Evolutionary conservation across 2,888 invertebrate species (phyloP), one percentile per base, ranked within the genome.

Genomic region (Acanthosoma haemorrhoidale): DNA sequence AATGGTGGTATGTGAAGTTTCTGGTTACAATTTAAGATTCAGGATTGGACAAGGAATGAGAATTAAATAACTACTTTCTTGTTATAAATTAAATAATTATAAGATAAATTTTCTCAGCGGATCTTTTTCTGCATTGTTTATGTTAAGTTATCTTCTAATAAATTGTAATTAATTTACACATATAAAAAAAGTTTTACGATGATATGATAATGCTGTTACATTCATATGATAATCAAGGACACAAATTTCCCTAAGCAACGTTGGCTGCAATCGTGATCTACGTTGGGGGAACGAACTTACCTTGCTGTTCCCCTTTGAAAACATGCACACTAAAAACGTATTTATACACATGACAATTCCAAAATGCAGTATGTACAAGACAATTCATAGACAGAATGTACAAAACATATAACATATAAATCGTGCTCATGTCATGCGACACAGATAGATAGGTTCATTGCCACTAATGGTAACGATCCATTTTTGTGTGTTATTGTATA

Each of bases 211-310:
- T n/a, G 51, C 51, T 51, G 51, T 51, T 51, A 51, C 59, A 59
- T 32, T 59, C 31, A 16, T 29, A 32, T 32, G 9, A n/a, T n/a
- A 18, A 2, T 29, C 34, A 39, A 63, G 39, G 32, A 61, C 61
- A 21, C 32, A 36, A 31, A 32, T 5, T n/a, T 15, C 21, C 43
- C 67, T 67, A 67, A 34, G 32, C 67, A 67, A 67, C 67, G 67
- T 29, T n/a, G 66, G 18, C 18, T 41, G 32, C 36, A 21, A 29
- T 11, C 21, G 57, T 51, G 18, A 34, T 43, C 43, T 64, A 38
- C 69, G 71, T 71, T 59, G 71, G 72, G 66, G 72, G 72, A 71
- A 73, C 71, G 38, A 43, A 69, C 70, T 70, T 73, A 70, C 70
- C 72, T 70, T 72, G 32, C 4, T 71, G 71, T 73, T 73, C 72